phyloP scores from a whole-genome alignment of 2,888 invertebrate species.

The Salpingus planirostris region DNA sequence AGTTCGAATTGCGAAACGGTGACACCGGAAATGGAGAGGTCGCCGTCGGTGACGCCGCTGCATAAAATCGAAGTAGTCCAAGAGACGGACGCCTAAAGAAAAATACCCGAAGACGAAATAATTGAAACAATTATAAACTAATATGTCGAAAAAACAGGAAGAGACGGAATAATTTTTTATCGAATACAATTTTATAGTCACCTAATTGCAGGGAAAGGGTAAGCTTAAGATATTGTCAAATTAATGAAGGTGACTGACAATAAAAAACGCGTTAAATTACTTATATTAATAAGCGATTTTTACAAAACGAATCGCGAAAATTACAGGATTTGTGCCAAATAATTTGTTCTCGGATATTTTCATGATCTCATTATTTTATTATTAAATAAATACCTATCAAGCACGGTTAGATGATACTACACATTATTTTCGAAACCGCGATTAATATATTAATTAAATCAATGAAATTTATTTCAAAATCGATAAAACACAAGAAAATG shows the following conservation, averaged over 20 bases:
- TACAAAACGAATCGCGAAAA: conserved; percentile 18
- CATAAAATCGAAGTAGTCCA: conserved; percentile 45
- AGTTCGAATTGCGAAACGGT: conserved; percentile 45
- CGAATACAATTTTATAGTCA: background rate
- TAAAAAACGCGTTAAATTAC: conserved; percentile 24
- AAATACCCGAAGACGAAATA: conserved; percentile 4
- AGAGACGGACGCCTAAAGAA: conserved; percentile 9
- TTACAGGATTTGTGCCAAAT: conserved; percentile 3
- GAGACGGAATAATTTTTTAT: conserved; percentile 7
- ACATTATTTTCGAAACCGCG: too few species aligned
- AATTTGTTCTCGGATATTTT: too few species aligned
- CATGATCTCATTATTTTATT: conserved; percentile 3
- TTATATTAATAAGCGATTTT: conserved; percentile 8
- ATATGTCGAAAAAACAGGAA: conserved; percentile 4
- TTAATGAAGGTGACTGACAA: conserved; percentile 40
- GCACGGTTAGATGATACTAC: conserved; percentile 22
- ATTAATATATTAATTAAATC: too few species aligned
- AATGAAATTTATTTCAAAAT: too few species aligned
- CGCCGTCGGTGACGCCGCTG: conserved; percentile 48
- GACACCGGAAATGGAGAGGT: conserved; percentile 45
- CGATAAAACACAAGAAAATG: background rate
- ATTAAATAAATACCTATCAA: too few species aligned
- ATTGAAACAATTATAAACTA: conserved; percentile 11
- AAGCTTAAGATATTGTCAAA: conserved; percentile 28
- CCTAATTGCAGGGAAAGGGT: background rate